Evolutionary conservation across 2,797 vertebrate genomes (phyloP).

Genomic region (Anas georgica): DNA sequence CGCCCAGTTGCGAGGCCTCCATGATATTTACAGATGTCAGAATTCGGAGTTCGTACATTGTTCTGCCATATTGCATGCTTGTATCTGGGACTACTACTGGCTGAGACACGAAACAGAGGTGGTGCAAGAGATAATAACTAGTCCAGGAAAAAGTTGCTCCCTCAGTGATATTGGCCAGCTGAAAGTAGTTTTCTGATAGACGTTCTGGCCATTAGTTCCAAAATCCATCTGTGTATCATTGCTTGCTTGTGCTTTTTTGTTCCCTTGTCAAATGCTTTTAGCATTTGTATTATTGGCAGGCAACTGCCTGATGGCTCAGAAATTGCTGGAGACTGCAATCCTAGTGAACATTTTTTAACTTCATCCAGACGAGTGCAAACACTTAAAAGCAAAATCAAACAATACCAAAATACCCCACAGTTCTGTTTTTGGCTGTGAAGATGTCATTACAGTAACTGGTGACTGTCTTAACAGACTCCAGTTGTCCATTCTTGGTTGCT

Average conservation of each 20-base stretch:
- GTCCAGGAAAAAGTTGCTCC: slow-evolving; percentile 12
- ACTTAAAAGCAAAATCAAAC: slow-evolving; percentile 53
- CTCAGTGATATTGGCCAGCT: not conserved
- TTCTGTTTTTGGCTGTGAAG: not conserved
- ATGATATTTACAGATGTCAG: not conserved
- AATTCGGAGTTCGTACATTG: not conserved
- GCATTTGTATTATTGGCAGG: slow-evolving; percentile 53
- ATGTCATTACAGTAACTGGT: slow-evolving; percentile 35
- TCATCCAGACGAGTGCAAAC: slow-evolving; percentile 50
- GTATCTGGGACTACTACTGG: not conserved
- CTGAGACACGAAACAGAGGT: not conserved
- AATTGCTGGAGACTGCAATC: slow-evolving; percentile 12
- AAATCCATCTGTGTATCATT: slow-evolving; percentile 40
- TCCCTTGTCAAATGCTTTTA: slow-evolving; percentile 43
- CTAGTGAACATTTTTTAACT: slow-evolving; percentile 23
- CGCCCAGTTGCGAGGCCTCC: not conserved
- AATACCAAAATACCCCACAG: slow-evolving; percentile 38
- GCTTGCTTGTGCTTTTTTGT: slow-evolving; percentile 24
- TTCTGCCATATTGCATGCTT: not conserved
- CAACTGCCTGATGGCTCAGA: slow-evolving; percentile 25
- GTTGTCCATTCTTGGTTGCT: slow-evolving; percentile 57
- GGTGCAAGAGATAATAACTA: not conserved
- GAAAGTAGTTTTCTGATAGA: slow-evolving; percentile 19
- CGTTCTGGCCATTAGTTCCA: slow-evolving; percentile 7
- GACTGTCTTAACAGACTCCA: slow-evolving; percentile 45